phyloP scores from a whole-genome alignment of 2,797 vertebrate species.

The Nasua narica region DNA sequence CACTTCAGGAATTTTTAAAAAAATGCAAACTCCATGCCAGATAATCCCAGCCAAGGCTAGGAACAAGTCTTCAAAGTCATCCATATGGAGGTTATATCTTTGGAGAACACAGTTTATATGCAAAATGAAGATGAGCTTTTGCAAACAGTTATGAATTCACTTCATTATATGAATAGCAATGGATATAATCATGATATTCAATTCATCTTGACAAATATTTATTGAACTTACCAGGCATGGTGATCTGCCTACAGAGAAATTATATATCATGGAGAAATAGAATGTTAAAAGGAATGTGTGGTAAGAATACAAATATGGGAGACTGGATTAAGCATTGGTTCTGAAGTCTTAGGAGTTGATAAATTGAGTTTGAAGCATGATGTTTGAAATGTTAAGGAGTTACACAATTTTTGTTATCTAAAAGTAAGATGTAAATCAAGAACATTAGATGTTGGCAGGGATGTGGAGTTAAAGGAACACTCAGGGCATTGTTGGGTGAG shows the following conservation, averaged over 20 bases:
- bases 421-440: neutral
- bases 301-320: neutral
- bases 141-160: neutral
- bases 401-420: neutral
- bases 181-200: neutral
- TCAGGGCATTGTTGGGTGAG: neutral
- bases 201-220: neutral
- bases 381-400: neutral
- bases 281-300: neutral
- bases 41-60: neutral
- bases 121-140: neutral
- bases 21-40: neutral
- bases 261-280: neutral
- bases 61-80: neutral
- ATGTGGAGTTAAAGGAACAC: neutral
- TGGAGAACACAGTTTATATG: neutral
- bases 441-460: neutral
- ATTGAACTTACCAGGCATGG: neutral
- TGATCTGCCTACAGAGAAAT: neutral
- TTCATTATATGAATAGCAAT: neutral
- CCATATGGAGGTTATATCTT: neutral
- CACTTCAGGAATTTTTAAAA: neutral
- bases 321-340: neutral
- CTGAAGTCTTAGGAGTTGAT: neutral
- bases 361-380: neutral